phyloP scores from a whole-genome alignment of 2,888 invertebrate genomes.

The Acanthosepion esculentum region DNA sequence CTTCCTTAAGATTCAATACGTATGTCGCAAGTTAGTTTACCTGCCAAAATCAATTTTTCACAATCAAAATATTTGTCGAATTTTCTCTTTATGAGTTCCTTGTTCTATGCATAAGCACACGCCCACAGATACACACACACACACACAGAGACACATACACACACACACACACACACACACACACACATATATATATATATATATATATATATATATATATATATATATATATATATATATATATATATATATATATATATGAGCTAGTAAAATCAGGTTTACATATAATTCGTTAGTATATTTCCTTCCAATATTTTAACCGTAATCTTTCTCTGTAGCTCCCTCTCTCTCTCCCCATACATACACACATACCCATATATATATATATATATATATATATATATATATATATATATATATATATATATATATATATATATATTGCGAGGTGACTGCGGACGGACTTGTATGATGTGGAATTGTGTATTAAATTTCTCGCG shows the following conservation, averaged over 20 bases:
- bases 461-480: background rate
- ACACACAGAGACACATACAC: too few species aligned
- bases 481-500: background rate
- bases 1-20: too few species aligned
- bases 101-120: too few species aligned
- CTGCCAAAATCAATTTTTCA: too few species aligned
- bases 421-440: background rate
- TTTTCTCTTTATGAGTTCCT: too few species aligned
- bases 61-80: too few species aligned
- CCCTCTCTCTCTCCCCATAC: too few species aligned
- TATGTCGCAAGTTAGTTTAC: too few species aligned
- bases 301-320: too few species aligned
- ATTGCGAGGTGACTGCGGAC: background rate
- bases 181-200: too few species aligned
- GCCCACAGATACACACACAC: too few species aligned
- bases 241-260: background rate
- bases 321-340: background rate
- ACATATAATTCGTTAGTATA: background rate
- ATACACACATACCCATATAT: background rate
- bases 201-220: background rate
- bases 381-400: background rate
- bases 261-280: background rate
- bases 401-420: background rate
- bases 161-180: too few species aligned
- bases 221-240: background rate